Evolutionary conservation across 2,797 vertebrate species (phyloP).

Genomic region (Neosilurus mollespiculum): DNA sequence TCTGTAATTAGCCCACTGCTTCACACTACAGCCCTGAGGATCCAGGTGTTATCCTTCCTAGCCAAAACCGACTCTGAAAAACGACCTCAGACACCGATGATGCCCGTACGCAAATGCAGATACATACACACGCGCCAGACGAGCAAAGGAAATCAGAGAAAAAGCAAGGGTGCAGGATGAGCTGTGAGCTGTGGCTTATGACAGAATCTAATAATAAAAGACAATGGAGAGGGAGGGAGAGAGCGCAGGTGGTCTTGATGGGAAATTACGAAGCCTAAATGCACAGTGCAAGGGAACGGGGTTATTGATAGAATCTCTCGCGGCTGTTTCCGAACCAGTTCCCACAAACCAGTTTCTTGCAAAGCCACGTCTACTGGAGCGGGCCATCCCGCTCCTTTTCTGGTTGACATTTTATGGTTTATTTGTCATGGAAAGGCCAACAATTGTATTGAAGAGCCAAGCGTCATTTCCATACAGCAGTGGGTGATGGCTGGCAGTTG

Average conservation of each 20-base stretch:
- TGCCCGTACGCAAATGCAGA: neutral
- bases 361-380: conserved; percentile 29
- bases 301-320: conserved; percentile 49
- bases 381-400: neutral
- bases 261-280: conserved; percentile 43
- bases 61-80: conserved; percentile 45
- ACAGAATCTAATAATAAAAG: conserved; percentile 49
- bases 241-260: conserved; percentile 62
- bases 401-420: conserved; percentile 48
- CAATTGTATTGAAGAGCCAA: conserved; percentile 48
- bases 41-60: conserved; percentile 41
- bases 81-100: conserved; percentile 26
- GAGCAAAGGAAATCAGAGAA: neutral
- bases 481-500: conserved; percentile 34
- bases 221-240: conserved; percentile 30
- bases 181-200: conserved; percentile 30
- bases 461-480: conserved; percentile 42
- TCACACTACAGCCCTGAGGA: conserved; percentile 34
- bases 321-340: conserved; percentile 32
- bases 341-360: conserved; percentile 28
- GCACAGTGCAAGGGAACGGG: conserved; percentile 3
- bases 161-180: neutral
- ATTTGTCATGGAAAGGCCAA: conserved; percentile 39
- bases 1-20: conserved; percentile 55
- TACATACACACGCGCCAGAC: neutral